Evolutionary conservation across 1,140 invertebrate genomes (phyloP), one percentile per base, ranked within the genome.

Genomic region (Drosophila rhopaloa): DNA sequence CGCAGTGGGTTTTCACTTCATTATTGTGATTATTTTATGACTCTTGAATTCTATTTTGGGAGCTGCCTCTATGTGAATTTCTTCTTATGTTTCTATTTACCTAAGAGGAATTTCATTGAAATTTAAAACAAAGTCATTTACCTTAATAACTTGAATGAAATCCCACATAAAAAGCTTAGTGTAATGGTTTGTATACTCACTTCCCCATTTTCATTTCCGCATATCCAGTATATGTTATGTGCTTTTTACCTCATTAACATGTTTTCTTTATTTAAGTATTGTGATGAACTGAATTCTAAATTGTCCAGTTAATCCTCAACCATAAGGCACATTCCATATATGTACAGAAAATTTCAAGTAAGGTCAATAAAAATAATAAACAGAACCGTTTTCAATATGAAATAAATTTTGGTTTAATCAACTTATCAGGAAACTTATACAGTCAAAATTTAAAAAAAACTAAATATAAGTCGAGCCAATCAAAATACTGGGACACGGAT

Each of bases 391-490:
- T 29, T 41, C 2, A 50, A 68, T 47, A 19, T 38, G 32, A 59
- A 72, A 71, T 72, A n/a, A 43, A 48, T 79, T 27, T 40, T 14
- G 53, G 14, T 80, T 79, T 63, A 79, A 73, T 73, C 14, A 79
- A 72, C 76, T 79, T 79, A 76, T 62, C 40, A 65, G 19, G 19
- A 53, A 63, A 74, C 71, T 57, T 65, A 63, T 55, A 29, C 46
- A 66, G 47, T 65, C 47, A 27, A 56, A 38, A n/a, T 24, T 6
- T 38, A 47, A 50, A 37, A 24, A 14, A 19, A 53, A 53, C 27
- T 35, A 63, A 63, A n/a, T 27, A 57, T 43, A 57, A 55, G 58
- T 61, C 47, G 24, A 63, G 35, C 13, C 47, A 63, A 65, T 51
- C 29, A 16, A 57, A 76, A 76, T 76, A 76, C 73, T 76, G 73